phyloP scores from a whole-genome alignment of 2,888 invertebrate species.

The Yponomeuta plumbellus region DNA sequence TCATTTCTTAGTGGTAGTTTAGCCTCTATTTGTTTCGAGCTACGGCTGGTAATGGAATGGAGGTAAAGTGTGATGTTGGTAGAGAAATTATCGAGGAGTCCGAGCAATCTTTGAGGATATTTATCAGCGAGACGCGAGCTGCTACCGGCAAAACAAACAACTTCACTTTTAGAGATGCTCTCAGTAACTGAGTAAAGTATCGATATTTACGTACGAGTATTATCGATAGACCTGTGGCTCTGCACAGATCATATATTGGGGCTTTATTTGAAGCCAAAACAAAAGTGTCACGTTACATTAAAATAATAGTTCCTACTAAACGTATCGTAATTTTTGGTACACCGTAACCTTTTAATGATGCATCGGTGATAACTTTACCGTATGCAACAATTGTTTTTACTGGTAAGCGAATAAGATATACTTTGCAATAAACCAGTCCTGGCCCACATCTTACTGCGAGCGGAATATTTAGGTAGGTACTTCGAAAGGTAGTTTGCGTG shows the following conservation, averaged over 20 bases:
- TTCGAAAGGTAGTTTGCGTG: too few relatives aligned
- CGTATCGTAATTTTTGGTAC: too few relatives aligned
- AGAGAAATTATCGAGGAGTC: slow-evolving; percentile 69
- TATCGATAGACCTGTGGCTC: neutral
- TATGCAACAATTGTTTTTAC: too few relatives aligned
- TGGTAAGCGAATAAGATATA: too few relatives aligned
- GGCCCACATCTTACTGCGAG: too few relatives aligned
- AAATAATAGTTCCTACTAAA: too few relatives aligned
- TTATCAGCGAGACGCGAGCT: slow-evolving; percentile 73
- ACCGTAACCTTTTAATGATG: too few relatives aligned
- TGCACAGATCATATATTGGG: neutral
- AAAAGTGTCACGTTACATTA: too few relatives aligned
- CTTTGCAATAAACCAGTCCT: too few relatives aligned
- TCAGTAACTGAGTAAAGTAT: slow-evolving; percentile 22
- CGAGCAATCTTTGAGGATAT: slow-evolving; percentile 73
- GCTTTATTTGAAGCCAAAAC: neutral
- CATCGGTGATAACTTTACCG: too few relatives aligned
- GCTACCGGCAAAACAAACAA: slow-evolving; percentile 74
- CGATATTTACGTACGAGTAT: slow-evolving; percentile 30
- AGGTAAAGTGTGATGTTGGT: slow-evolving; percentile 47
- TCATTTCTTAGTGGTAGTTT: slow-evolving; percentile 19
- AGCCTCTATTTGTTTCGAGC: slow-evolving; percentile 26
- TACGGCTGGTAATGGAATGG: slow-evolving; percentile 35
- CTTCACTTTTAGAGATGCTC: slow-evolving; percentile 57
- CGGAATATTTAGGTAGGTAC: too few relatives aligned